Evolutionary conservation across 2,888 invertebrate genomes (phyloP), one percentile per base, ranked within the genome.

Genomic region (Saturnia pavonia): DNA sequence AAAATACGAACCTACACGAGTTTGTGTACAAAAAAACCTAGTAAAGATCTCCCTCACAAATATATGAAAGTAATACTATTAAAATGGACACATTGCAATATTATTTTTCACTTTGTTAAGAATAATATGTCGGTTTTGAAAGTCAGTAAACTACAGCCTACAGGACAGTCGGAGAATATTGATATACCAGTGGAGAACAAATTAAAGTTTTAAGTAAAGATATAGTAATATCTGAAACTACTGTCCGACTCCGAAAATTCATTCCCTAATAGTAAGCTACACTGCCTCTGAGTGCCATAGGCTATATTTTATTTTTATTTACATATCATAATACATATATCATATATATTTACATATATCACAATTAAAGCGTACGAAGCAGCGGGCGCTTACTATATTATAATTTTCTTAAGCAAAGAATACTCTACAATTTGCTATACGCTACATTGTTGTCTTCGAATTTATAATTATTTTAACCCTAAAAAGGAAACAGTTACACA

Each of bases 1-100:
- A 74, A 72, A 71, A 75, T 34, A 54, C 12, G 16, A 42, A 65
- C 34, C 65, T 65, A 65, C 40, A 65, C 11, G 65, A 65, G 40
- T 34, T 40, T 65, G 0, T 60, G 25, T 40, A 65, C 34, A n/a
- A 65, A 11, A 65, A 40, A 40, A 65, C 40, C 40, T 65, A 65
- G n/a, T 8, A 12, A 65, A 40, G 19, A n/a, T 65, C 27, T 60
- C n/a, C 65, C 8, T n/a, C 19, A 16, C 65, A 40, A n/a, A 65
- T 65, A 40, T 40, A 65, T 65, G 65, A 65, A 34, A 65, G 65
- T 34, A 34, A 65, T 1, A n/a, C 4, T 14, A 40, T 65, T 40
- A 40, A 65, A 9, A 34, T 63, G 14, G 22, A 9, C 22, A 48
- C 16, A 48, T 16, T 45, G n/a, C n/a, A n/a, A 45, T 45, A 16